These are phyloP conservation scores for Rhyacophila brunnea DNA, from an alignment of 1,140 invertebrate species.

Conservation along the genomic window DNA sequence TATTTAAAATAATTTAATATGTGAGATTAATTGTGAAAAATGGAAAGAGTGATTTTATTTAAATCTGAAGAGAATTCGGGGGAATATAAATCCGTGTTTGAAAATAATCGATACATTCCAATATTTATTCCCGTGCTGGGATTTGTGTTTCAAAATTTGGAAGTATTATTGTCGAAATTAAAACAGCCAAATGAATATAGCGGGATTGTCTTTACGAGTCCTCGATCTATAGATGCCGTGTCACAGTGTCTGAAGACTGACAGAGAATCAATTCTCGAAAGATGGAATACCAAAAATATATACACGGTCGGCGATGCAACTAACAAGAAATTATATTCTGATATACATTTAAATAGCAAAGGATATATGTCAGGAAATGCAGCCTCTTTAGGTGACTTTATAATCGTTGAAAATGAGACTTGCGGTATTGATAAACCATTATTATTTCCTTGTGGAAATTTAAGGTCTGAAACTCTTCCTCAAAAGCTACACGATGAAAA, in stretches of 20 bases:
- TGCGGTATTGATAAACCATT: constrained; percentile 41
- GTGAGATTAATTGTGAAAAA: background rate
- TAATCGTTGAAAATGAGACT: constrained; percentile 40
- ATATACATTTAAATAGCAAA: constrained; percentile 38
- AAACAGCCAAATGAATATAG: constrained; percentile 34
- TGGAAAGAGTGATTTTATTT: constrained; percentile 17
- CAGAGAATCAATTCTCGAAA: constrained; percentile 14
- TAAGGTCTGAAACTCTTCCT: constrained; percentile 46
- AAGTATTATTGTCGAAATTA: constrained; percentile 39
- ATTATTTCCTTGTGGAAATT: constrained; percentile 51
- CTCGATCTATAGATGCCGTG: constrained; percentile 45
- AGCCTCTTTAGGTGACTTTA: constrained; percentile 43
- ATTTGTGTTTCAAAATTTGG: constrained; percentile 46
- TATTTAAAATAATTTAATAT: background rate
- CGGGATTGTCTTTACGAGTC: constrained; percentile 50
- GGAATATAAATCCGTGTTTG: constrained; percentile 10
- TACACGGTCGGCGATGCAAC: constrained; percentile 52
- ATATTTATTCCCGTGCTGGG: constrained; percentile 34
- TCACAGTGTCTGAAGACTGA: constrained; percentile 33
- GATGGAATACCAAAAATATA: constrained; percentile 44
- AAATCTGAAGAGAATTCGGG: constrained; percentile 16
- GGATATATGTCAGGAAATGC: constrained; percentile 49
- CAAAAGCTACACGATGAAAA: constrained; percentile 38
- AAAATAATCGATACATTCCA: constrained; percentile 11
- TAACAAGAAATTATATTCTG: constrained; percentile 36